Percentiles rank a stretch among this genome's conserved stretches.
Conservation (phyloP, 2,888 invertebrate species). For the Diaphora mendica region DNA sequence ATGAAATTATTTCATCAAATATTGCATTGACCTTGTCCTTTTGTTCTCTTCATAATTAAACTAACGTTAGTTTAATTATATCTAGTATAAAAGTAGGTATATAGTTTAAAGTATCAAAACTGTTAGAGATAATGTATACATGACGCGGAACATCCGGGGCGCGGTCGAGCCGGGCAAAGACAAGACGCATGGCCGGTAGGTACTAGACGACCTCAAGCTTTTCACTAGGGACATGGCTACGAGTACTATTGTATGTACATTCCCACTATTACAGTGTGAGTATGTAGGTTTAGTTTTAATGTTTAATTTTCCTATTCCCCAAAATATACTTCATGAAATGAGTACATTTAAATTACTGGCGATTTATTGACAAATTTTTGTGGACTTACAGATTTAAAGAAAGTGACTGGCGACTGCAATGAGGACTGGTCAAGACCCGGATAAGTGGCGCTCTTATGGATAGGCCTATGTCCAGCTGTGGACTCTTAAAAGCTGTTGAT, state of each 20-base stretch:
- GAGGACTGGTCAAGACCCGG: too few species aligned
- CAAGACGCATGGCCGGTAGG: constrained; percentile 80
- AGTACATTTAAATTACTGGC: neutral
- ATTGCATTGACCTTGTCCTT: neutral
- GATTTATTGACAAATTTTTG: too few species aligned
- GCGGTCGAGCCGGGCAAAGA: constrained; percentile 66
- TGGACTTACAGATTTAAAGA: too few species aligned
- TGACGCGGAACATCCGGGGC: constrained; percentile 69
- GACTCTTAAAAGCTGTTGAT: too few species aligned
- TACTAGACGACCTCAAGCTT: constrained; percentile 49
- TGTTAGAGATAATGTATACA: constrained; percentile 29
- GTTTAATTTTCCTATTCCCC: neutral
- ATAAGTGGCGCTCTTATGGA: too few species aligned
- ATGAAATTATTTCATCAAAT: neutral
- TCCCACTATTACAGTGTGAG: neutral
- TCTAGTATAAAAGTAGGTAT: too few species aligned
- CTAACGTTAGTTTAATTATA: too few species aligned
- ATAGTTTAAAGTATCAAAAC: constrained; percentile 61
- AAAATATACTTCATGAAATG: neutral
- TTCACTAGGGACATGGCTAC: constrained; percentile 56
- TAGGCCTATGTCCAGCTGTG: too few species aligned
- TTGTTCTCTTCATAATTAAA: neutral
- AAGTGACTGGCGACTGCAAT: too few species aligned
- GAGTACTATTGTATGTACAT: constrained; percentile 11
- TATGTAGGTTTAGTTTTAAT: constrained; percentile 1